Evolutionary conservation across 1,140 invertebrate species (phyloP).

Genomic region (Bombus haemorrhoidalis): DNA sequence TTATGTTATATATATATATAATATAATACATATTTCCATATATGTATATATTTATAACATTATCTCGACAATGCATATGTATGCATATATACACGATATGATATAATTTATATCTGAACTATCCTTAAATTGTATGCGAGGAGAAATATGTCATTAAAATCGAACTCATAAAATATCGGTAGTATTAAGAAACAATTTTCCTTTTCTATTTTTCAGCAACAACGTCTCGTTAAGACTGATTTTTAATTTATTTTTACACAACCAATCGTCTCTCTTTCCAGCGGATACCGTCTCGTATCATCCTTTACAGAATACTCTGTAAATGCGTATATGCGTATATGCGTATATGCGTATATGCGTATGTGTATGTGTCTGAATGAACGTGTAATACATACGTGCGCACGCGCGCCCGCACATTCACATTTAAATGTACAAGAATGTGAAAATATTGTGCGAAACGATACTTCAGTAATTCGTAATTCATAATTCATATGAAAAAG

Average conservation of each 20-base stretch:
- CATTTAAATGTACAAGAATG: constrained; percentile 31
- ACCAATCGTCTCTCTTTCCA: constrained; percentile 44
- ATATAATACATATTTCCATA: constrained; percentile 24
- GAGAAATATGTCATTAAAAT: constrained; percentile 52
- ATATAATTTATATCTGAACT: constrained; percentile 63
- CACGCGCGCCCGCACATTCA: background rate
- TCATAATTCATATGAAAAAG: constrained; percentile 77
- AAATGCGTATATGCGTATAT: constrained; percentile 36
- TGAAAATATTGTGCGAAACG: constrained; percentile 51
- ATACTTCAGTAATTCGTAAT: constrained; percentile 69
- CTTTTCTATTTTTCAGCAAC: constrained; percentile 25
- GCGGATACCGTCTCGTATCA: constrained; percentile 36
- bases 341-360: background rate
- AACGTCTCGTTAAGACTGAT: constrained; percentile 27
- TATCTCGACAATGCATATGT: constrained; percentile 52
- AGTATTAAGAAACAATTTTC: constrained; percentile 30
- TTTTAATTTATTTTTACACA: constrained; percentile 45
- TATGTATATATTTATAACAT: constrained; percentile 69
- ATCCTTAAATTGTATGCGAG: constrained; percentile 60
- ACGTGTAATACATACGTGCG: constrained; percentile 37
- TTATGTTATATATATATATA: constrained; percentile 74
- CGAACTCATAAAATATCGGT: constrained; percentile 47
- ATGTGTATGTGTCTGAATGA: background rate
- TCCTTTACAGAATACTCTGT: constrained; percentile 66
- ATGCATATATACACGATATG: constrained; percentile 63